These are phyloP conservation scores for Horisme vitalbata DNA, from an alignment of 2,888 invertebrate genomes.

Conservation along the genomic window DNA sequence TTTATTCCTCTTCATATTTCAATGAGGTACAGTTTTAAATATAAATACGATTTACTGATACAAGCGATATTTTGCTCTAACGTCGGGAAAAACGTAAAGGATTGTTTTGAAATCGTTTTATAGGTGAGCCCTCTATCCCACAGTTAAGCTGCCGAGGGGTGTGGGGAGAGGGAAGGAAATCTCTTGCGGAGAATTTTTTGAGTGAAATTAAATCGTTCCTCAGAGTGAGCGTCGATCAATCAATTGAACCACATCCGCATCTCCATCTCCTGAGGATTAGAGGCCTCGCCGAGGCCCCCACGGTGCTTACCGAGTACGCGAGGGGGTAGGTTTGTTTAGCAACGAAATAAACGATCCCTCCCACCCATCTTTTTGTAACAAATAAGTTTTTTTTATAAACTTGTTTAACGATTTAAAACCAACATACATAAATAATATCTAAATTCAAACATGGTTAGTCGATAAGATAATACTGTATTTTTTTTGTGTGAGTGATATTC, in stretches of 20 bases:
- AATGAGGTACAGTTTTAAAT: conserved; percentile 4
- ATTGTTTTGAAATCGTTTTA: conserved; percentile 5
- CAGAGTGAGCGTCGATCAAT: conserved; percentile 22
- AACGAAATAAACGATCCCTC: not conserved
- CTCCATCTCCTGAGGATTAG: conserved; percentile 10
- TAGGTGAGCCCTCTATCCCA: conserved; percentile 1
- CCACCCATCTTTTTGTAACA: no score
- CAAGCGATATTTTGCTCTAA: conserved; percentile 3
- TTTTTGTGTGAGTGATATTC: no score
- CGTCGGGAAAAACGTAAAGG: not conserved
- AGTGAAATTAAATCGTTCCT: conserved; percentile 16
- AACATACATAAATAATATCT: no score
- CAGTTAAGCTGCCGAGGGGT: conserved; percentile 2
- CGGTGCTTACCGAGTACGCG: not conserved
- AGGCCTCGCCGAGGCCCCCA: conserved; percentile 1
- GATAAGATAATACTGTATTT: no score
- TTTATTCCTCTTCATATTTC: not conserved
- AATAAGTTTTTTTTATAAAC: no score
- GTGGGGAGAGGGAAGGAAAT: not conserved
- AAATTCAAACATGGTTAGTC: no score
- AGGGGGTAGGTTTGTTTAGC: not conserved
- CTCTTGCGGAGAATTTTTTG: conserved; percentile 8
- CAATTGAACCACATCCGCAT: conserved; percentile 13
- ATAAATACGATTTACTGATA: not conserved
- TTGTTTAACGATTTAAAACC: no score